Evolutionary conservation across 2,113 vertebrate species (phyloP).

Genomic region (Sakesphorus luctuosus): DNA sequence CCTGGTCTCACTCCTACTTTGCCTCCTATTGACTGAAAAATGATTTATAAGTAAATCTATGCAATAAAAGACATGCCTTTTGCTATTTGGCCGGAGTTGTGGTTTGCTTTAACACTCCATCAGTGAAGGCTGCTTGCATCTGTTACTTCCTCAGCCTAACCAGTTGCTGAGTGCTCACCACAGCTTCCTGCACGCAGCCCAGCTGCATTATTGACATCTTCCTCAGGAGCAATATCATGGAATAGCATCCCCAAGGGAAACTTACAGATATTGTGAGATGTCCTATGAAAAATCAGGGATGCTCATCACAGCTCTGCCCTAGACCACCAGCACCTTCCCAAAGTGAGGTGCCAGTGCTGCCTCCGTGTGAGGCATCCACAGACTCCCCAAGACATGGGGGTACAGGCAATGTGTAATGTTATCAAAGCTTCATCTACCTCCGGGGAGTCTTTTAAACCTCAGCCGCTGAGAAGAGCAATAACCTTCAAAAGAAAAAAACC

Average conservation of each 20-base stretch:
- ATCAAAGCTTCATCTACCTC: background rate
- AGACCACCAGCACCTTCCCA: background rate
- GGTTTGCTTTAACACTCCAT: background rate
- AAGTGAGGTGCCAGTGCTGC: background rate
- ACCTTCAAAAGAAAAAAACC: background rate
- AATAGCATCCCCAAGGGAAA: background rate
- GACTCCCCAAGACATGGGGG: background rate
- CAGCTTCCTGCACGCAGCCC: background rate
- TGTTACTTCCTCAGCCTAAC: background rate
- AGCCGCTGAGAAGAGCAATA: constrained; percentile 4
- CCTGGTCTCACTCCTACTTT: background rate
- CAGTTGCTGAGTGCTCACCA: background rate
- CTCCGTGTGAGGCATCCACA: background rate
- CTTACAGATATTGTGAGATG: background rate
- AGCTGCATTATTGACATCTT: background rate
- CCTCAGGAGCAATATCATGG: background rate
- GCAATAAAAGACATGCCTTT: background rate
- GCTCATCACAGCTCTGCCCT: background rate
- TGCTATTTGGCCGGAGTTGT: background rate
- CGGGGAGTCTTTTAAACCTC: background rate
- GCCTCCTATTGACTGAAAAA: background rate
- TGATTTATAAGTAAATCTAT: background rate
- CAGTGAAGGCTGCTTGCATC: background rate
- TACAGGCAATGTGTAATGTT: background rate
- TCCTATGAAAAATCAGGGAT: background rate